phyloP scores from a whole-genome alignment of 2,888 invertebrate genomes.

The Erebia aethiops region DNA sequence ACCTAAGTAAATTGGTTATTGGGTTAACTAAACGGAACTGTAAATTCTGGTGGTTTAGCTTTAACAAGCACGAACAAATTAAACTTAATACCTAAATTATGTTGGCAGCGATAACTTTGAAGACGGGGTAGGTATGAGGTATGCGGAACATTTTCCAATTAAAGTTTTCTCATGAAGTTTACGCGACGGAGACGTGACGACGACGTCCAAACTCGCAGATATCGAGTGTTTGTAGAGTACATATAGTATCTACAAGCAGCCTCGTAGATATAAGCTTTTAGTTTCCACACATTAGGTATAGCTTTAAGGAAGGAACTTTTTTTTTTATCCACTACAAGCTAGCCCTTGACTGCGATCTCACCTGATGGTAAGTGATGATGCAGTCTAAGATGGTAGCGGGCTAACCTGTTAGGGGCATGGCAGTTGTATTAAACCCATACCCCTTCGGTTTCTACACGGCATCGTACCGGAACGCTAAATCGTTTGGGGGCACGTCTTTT shows the following conservation, averaged over 20 bases:
- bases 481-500: too few relatives aligned
- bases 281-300: not conserved
- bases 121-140: slow-evolving; percentile 34
- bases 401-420: too few relatives aligned
- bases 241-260: not conserved
- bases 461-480: too few relatives aligned
- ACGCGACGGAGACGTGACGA: slow-evolving; percentile 51
- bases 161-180: slow-evolving; percentile 65
- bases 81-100: slow-evolving; percentile 25
- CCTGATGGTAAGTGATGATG: too few relatives aligned
- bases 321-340: too few relatives aligned
- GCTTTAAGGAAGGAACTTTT: too few relatives aligned
- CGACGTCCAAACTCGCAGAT: slow-evolving; percentile 28
- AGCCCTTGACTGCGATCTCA: too few relatives aligned
- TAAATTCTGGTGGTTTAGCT: slow-evolving; percentile 16
- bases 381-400: too few relatives aligned
- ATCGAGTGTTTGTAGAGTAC: slow-evolving; percentile 1
- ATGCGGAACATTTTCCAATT: slow-evolving; percentile 61
- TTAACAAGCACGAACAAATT: slow-evolving; percentile 21
- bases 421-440: too few relatives aligned
- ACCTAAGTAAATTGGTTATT: slow-evolving; percentile 16
- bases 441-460: too few relatives aligned
- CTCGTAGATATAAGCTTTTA: not conserved
- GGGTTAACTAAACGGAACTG: slow-evolving; percentile 1
- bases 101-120: slow-evolving; percentile 32